Percentiles rank a stretch among this genome's conserved stretches.
Conservation (phyloP, 2,888 invertebrate genomes). For the Chaitophorus viminalis region DNA sequence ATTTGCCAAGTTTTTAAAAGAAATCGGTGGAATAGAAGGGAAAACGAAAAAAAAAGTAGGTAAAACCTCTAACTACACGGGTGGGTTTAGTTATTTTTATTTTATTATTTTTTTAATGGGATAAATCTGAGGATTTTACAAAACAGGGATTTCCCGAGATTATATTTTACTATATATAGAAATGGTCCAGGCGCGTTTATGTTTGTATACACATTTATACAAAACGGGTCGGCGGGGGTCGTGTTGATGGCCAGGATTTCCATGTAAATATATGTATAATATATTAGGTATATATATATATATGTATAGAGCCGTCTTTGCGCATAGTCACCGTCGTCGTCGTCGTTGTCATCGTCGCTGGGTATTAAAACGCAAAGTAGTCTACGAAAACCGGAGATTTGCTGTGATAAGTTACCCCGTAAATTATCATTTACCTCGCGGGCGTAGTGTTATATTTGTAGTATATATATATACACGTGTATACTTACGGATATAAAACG, state of each 20-base stretch:
- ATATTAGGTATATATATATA: too few relatives aligned
- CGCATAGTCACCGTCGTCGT: neutral
- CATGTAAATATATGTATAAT: neutral
- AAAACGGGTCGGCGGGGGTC: neutral
- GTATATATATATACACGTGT: neutral
- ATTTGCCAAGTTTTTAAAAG: conserved; percentile 12
- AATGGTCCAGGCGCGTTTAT: neutral
- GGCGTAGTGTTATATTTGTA: neutral
- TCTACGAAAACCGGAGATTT: conserved; percentile 57
- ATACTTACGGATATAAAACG: neutral
- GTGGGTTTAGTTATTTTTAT: conserved; percentile 13
- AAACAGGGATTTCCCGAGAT: conserved; percentile 56
- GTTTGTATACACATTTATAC: conserved; percentile 20
- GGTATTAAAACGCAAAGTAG: conserved; percentile 51
- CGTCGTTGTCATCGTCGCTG: conserved; percentile 9
- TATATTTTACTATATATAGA: conserved; percentile 41
- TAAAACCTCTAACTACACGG: conserved; percentile 10
- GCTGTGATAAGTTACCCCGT: conserved; percentile 53
- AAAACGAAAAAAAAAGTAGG: neutral
- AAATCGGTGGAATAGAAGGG: neutral
- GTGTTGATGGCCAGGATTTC: conserved; percentile 54
- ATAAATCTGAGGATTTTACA: conserved; percentile 60
- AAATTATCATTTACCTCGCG: conserved; percentile 48
- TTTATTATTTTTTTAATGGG: conserved; percentile 42
- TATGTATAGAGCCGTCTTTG: neutral